phyloP scores from a whole-genome alignment of 2,113 vertebrate genomes.

The Penelope pileata region DNA sequence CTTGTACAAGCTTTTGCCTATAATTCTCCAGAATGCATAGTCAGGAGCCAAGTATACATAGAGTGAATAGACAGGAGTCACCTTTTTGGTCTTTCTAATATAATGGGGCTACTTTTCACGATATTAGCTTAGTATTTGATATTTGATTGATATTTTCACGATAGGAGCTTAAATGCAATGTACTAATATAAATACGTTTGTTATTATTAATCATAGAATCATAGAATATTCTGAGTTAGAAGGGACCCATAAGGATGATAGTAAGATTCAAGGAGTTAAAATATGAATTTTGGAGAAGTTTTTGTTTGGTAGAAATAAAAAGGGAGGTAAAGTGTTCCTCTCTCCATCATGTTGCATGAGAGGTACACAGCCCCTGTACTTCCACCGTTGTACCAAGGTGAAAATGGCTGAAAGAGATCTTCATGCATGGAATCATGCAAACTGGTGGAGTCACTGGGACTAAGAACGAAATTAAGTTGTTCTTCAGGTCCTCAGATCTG shows the following conservation, averaged over 20 bases:
- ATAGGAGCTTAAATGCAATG: too few species aligned
- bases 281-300: background rate
- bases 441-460: background rate
- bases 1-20: background rate
- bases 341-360: background rate
- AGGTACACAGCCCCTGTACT: rapidly evolving
- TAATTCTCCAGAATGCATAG: background rate
- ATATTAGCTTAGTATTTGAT: too few species aligned
- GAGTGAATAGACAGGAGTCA: background rate
- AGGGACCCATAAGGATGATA: background rate
- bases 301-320: background rate
- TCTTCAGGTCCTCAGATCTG: background rate
- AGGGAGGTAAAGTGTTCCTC: background rate
- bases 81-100: background rate
- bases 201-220: too few species aligned
- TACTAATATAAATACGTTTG: background rate
- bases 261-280: background rate
- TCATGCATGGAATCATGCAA: rapidly evolving
- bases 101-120: background rate
- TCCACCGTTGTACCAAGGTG: too few species aligned
- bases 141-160: too few species aligned
- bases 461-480: background rate
- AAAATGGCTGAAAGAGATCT: background rate
- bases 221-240: too few species aligned
- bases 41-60: background rate